A percentile compares a stretch with the other conserved stretches of the same genome.
Evolutionary conservation across 2,888 invertebrate species (phyloP).

Genomic region (Ophion ellenae): DNA sequence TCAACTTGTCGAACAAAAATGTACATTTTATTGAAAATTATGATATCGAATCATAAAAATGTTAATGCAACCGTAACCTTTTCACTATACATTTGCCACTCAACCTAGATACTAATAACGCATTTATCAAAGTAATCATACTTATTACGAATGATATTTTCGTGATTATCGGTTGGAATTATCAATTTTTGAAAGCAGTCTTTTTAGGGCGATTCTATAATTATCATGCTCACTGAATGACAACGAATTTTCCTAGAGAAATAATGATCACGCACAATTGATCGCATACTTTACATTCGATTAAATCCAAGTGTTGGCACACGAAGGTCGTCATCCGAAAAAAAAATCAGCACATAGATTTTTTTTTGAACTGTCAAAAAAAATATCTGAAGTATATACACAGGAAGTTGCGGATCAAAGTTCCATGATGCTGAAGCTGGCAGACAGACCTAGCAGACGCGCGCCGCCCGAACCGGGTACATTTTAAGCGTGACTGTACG

Average conservation of each 20-base stretch:
- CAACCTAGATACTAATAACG: too few relatives aligned
- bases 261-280: background rate
- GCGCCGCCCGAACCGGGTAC: too few relatives aligned
- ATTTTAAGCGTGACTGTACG: too few relatives aligned
- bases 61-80: too few relatives aligned
- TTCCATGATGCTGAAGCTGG: too few relatives aligned
- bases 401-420: too few relatives aligned
- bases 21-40: background rate
- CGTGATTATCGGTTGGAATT: background rate
- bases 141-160: background rate
- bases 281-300: background rate
- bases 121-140: background rate
- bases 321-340: background rate
- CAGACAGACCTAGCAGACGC: too few relatives aligned
- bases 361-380: background rate
- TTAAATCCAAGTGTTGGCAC: background rate
- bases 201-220: background rate
- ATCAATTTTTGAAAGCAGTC: too few relatives aligned
- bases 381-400: too few relatives aligned
- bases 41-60: too few relatives aligned
- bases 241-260: too few relatives aligned
- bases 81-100: too few relatives aligned
- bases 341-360: background rate
- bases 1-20: background rate
- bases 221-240: background rate